Conservation (phyloP, 1,140 invertebrate genomes). For the Eriosoma lanigerum region DNA sequence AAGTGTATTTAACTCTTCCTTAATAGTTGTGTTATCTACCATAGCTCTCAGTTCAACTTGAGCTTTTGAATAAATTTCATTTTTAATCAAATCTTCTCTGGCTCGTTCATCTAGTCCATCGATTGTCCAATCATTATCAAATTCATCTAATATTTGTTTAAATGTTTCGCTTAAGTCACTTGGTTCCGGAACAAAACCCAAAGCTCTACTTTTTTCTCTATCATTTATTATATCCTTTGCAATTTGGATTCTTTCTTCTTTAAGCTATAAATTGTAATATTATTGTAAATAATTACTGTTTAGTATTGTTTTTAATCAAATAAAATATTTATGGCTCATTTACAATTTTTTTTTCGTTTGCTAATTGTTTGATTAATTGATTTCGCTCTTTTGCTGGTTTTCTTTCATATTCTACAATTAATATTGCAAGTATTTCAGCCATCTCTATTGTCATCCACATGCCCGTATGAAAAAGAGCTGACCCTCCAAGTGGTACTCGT, state of each 20-base stretch:
- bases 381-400: neutral
- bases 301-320: too few relatives aligned
- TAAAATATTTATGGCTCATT: neutral
- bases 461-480: conserved; percentile 29
- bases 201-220: neutral
- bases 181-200: neutral
- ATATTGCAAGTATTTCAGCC: conserved; percentile 13
- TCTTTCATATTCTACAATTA: conserved; percentile 22
- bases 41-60: conserved; percentile 1
- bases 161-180: conserved; percentile 13
- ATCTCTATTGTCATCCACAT: conserved; percentile 33
- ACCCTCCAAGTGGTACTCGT: conserved; percentile 28
- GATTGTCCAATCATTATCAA: neutral
- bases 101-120: neutral
- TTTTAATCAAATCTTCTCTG: conserved; percentile 4
- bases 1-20: neutral
- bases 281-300: too few relatives aligned
- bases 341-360: neutral
- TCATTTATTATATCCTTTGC: neutral
- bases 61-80: neutral
- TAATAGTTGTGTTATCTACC: conserved; percentile 1
- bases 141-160: conserved; percentile 22
- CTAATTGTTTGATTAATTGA: neutral
- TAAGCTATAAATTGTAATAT: neutral
- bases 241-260: neutral